Evolutionary conservation across 2,888 invertebrate genomes (phyloP).

Genomic region (Ellobium chinense): DNA sequence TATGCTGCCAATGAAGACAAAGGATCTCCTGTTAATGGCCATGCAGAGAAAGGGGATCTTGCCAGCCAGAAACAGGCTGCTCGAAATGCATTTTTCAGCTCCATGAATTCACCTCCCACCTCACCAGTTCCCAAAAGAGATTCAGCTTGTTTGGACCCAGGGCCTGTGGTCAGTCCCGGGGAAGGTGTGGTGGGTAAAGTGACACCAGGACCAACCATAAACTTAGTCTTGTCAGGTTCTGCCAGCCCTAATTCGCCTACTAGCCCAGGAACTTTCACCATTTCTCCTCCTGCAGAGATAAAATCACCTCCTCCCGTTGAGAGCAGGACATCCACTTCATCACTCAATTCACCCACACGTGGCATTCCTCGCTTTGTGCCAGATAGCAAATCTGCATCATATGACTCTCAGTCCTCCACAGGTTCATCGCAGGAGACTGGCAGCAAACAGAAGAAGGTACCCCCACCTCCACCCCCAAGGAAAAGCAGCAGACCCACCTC

Average conservation of each 20-base stretch:
- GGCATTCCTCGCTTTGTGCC: background rate
- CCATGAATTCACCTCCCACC: conserved; percentile 61
- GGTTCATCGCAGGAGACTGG: conserved; percentile 16
- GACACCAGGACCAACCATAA: conserved; percentile 47
- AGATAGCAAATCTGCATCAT: background rate
- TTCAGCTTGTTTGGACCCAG: conserved; percentile 30
- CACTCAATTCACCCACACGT: conserved; percentile 15
- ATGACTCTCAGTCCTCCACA: background rate
- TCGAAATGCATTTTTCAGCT: conserved; percentile 67
- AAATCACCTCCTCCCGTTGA: background rate
- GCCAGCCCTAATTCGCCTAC: conserved; percentile 36
- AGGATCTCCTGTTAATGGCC: background rate
- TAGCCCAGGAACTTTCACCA: conserved; percentile 30
- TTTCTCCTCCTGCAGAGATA: conserved; percentile 21
- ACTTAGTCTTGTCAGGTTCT: conserved; percentile 22
- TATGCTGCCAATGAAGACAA: background rate
- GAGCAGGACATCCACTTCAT: background rate
- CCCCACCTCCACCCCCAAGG: conserved; percentile 76
- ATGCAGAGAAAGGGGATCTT: conserved; percentile 18
- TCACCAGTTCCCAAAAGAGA: conserved; percentile 43
- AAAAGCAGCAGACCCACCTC: conserved; percentile 62
- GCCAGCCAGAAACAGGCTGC: conserved; percentile 60
- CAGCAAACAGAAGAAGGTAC: conserved; percentile 67
- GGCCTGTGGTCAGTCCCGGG: conserved; percentile 19
- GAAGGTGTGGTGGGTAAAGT: conserved; percentile 50